Conservation (phyloP, 2,797 vertebrate genomes). For the Hipposideros larvatus region DNA sequence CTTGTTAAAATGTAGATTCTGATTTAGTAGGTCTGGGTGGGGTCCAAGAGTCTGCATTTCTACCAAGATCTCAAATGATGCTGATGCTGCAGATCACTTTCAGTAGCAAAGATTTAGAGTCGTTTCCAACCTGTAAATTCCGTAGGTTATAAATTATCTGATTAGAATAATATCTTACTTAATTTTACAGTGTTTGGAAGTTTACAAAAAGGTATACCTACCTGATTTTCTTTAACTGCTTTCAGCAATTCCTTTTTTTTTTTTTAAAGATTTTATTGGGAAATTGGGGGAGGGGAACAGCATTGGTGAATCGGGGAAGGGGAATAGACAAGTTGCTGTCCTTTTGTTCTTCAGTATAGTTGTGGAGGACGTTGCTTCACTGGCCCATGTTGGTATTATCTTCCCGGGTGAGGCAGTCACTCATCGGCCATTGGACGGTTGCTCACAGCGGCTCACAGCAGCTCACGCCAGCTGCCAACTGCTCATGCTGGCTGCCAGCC, state of each 20-base stretch:
- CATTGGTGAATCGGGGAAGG: too few relatives aligned
- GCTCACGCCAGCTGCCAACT: too few relatives aligned
- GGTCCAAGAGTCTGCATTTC: constrained; percentile 23
- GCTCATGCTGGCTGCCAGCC: too few relatives aligned
- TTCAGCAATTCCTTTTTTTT: not conserved
- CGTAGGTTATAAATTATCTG: not conserved
- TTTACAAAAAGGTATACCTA: not conserved
- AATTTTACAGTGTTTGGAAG: constrained; percentile 24
- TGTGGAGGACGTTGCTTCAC: too few relatives aligned
- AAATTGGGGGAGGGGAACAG: too few relatives aligned
- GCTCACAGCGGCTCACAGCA: too few relatives aligned
- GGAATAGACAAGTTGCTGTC: too few relatives aligned
- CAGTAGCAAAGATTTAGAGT: constrained; percentile 2
- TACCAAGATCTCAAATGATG: not conserved
- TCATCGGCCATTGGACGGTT: too few relatives aligned
- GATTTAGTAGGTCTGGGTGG: not conserved
- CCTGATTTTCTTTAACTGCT: not conserved
- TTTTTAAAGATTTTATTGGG: too few relatives aligned
- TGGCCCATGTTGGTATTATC: too few relatives aligned
- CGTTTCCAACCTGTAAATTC: constrained; percentile 29
- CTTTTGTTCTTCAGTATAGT: too few relatives aligned
- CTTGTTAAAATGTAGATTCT: constrained; percentile 37
- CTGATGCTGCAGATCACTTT: not conserved
- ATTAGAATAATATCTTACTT: not conserved
- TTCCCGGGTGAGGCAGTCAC: too few relatives aligned